Base-by-base conservation (phyloP, 2,113 vertebrate species). In the Campylorhamphus procurvoides region DNA sequence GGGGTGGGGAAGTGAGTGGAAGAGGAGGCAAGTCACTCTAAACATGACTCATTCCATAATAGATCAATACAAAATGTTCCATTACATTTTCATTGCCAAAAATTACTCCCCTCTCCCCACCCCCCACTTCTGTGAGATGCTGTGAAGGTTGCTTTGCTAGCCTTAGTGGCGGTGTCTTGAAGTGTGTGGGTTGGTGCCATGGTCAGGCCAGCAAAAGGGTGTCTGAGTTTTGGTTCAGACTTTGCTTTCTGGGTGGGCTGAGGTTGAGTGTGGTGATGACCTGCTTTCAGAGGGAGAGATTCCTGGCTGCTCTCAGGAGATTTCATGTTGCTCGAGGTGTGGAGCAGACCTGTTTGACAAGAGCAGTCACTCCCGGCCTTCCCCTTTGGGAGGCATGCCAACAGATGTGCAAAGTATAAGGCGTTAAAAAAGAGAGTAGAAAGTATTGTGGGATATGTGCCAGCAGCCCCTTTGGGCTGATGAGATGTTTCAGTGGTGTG, bases 1-100 rank as follows among this genome's bases (percentile, higher is more conserved):
- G 56, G 59, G 64, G 85, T 69, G 90, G 73, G 37, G 39, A 94
- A 81, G 50, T 4, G 6, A 93, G 56, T 64, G 69, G 59, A 89
- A 95, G 89, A 95, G 67, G 71, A 90, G 94, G 50, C 8, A 13
- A 95, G 40, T 93, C 4, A 7, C 50, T 96, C 71, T 82, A 79
- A 85, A 71, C 71, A 66, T 96, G 75, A 95, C 72, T 96, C 76
- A 96, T 86, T 64, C 79, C 68, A 56, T 40, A 72, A 20, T 72
- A 28, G 64, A 94, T 95, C 9, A 0, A 94, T 94, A 53, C 55
- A 81, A 91, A 93, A 80, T 81, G 64, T 96, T 95, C 88, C 79
- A 84, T 95, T 95, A 27, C 76, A 27, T 90, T 92, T 84, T 75
- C 76, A 25, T 64, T 60, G 44, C 74, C 60, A 85, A 92, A 96